These are phyloP conservation scores for Lytechinus pictus DNA, from an alignment of 35 echinoderm and acorn worm species.

Conservation along the genomic window DNA sequence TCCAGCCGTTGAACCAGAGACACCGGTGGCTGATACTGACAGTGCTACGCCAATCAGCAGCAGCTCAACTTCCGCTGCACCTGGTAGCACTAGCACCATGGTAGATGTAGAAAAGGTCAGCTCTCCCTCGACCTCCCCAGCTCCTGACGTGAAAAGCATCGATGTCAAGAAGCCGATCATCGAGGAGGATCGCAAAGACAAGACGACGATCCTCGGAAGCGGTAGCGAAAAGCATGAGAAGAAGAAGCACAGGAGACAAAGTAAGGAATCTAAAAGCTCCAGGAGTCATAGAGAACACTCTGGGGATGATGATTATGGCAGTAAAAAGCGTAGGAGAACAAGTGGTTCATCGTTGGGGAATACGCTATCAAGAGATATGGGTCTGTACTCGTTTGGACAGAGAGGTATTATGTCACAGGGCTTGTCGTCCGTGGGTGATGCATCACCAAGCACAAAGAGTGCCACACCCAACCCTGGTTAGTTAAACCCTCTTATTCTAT, in stretches of 20 bases:
- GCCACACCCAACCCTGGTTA: slow-evolving; percentile 24
- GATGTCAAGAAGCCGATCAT: slow-evolving; percentile 41
- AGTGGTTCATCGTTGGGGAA: slow-evolving; percentile 64
- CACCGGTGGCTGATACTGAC: background rate
- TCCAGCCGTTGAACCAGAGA: slow-evolving; percentile 44
- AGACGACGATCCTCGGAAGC: slow-evolving; percentile 35
- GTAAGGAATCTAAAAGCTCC: slow-evolving; percentile 55
- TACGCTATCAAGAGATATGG: background rate
- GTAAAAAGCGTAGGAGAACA: slow-evolving; percentile 67
- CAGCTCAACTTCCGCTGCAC: slow-evolving; percentile 6
- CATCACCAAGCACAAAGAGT: background rate
- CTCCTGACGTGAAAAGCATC: slow-evolving; percentile 31
- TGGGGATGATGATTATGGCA: slow-evolving; percentile 59
- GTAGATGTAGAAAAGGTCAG: slow-evolving; percentile 57
- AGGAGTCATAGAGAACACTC: slow-evolving; percentile 6
- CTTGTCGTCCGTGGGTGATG: background rate
- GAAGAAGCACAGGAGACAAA: slow-evolving; percentile 80
- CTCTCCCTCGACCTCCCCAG: background rate
- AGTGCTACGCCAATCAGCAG: background rate
- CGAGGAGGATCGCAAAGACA: slow-evolving; percentile 48
- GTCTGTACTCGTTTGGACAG: slow-evolving; percentile 12
- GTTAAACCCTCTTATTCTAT: background rate
- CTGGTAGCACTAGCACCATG: background rate
- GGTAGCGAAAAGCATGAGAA: slow-evolving; percentile 63
- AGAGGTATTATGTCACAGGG: slow-evolving; percentile 11